A percentile compares a stretch with the other conserved stretches of the same genome.
These are phyloP conservation scores for Clitarchus hookeri DNA, from an alignment of 2,888 invertebrate species.

Conservation along the genomic window DNA sequence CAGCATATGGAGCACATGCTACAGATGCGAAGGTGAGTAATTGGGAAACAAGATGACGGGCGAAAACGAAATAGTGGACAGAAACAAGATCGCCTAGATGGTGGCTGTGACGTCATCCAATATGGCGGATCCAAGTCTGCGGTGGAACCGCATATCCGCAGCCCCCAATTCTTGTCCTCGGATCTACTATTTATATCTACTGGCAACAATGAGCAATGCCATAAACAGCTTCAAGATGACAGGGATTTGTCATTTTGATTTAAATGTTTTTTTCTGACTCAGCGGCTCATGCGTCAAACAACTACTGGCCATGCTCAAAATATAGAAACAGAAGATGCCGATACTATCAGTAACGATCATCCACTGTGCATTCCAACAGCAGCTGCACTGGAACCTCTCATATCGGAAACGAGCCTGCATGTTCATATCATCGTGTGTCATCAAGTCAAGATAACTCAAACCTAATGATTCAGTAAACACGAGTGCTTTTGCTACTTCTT, in stretches of 20 bases:
- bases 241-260: neutral
- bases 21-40: too few species aligned
- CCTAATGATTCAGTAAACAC: neutral
- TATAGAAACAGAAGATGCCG: neutral
- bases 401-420: neutral
- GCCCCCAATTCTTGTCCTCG: too few species aligned
- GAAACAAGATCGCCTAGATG: too few species aligned
- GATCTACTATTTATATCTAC: too few species aligned
- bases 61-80: too few species aligned
- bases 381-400: too few species aligned
- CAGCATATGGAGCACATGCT: too few species aligned
- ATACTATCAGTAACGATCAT: neutral
- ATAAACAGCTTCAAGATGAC: slow-evolving; percentile 24
- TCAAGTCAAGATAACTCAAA: neutral
- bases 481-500: neutral
- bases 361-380: neutral
- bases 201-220: slow-evolving; percentile 26
- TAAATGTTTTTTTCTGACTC: neutral
- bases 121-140: too few species aligned
- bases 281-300: neutral
- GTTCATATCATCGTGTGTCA: neutral
- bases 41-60: too few species aligned
- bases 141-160: too few species aligned
- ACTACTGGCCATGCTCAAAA: neutral
- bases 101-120: too few species aligned